phyloP scores from a whole-genome alignment of 2,888 invertebrate genomes.

The Scrobipalpa costella region DNA sequence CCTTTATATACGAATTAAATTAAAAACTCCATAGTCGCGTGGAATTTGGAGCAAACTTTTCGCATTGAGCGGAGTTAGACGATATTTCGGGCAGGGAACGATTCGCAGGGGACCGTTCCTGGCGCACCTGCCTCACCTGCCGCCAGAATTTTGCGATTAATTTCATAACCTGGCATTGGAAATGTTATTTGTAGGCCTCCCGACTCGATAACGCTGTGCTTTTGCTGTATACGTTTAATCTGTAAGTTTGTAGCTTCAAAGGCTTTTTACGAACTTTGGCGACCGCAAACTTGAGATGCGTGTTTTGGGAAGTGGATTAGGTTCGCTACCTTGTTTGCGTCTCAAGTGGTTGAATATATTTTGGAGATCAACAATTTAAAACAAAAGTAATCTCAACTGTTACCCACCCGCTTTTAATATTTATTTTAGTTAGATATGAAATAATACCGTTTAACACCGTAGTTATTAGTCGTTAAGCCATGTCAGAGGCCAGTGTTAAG shows the following conservation, averaged over 20 bases:
- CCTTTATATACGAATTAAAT: slow-evolving; percentile 45
- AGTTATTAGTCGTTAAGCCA: too few relatives aligned
- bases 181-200: slow-evolving; percentile 47
- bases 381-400: background rate
- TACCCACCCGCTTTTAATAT: too few relatives aligned
- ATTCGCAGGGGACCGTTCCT: slow-evolving; percentile 44
- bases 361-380: background rate
- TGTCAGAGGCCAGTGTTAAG: too few relatives aligned
- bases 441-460: too few relatives aligned
- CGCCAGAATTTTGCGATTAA: slow-evolving; percentile 56
- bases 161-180: slow-evolving; percentile 55
- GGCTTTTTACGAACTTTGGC: slow-evolving; percentile 17
- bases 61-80: slow-evolving; percentile 53
- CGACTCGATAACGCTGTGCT: slow-evolving; percentile 23
- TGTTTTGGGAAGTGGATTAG: slow-evolving; percentile 11
- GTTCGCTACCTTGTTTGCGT: background rate
- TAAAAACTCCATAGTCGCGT: slow-evolving; percentile 46
- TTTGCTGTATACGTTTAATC: slow-evolving; percentile 16
- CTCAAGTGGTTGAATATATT: slow-evolving; percentile 10
- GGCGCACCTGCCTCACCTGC: slow-evolving; percentile 45
- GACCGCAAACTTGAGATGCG: slow-evolving; percentile 3
- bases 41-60: slow-evolving; percentile 53
- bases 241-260: slow-evolving; percentile 8
- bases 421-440: too few relatives aligned
- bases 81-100: slow-evolving; percentile 46